Conservation (phyloP, 2,797 vertebrate species). For the Cuniculus paca region DNA sequence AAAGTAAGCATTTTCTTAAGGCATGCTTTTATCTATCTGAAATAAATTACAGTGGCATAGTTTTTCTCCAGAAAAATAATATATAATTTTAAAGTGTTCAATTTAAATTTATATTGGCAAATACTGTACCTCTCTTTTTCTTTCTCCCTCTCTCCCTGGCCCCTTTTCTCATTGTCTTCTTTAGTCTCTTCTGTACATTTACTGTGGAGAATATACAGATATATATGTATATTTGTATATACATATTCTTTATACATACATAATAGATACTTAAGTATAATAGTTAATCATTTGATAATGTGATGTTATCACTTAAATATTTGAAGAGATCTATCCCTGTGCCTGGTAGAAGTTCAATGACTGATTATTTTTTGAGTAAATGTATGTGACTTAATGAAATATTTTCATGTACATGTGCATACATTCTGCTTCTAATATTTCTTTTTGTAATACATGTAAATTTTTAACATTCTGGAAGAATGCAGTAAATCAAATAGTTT, state of each 20-base stretch:
- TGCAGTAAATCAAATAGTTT: constrained; percentile 34
- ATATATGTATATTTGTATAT: neutral
- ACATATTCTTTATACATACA: neutral
- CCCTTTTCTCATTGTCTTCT: no score
- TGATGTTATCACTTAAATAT: neutral
- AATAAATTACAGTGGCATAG: neutral
- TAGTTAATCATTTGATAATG: neutral
- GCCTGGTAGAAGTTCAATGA: neutral
- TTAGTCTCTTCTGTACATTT: neutral
- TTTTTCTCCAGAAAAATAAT: constrained; percentile 16
- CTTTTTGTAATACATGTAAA: neutral
- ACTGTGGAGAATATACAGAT: neutral
- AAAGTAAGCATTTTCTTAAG: constrained; percentile 51
- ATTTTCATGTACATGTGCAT: neutral
- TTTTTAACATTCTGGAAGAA: neutral
- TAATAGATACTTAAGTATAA: neutral
- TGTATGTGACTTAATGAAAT: constrained; percentile 18
- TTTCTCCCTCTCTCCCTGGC: neutral
- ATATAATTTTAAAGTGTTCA: constrained; percentile 9
- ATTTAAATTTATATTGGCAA: constrained; percentile 37
- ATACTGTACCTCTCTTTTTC: neutral
- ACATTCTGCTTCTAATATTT: neutral
- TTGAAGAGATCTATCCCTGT: neutral
- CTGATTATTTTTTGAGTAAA: constrained; percentile 11
- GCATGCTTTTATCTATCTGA: constrained; percentile 2